phyloP scores from a whole-genome alignment of 2,113 vertebrate genomes.

The Empidonax traillii region DNA sequence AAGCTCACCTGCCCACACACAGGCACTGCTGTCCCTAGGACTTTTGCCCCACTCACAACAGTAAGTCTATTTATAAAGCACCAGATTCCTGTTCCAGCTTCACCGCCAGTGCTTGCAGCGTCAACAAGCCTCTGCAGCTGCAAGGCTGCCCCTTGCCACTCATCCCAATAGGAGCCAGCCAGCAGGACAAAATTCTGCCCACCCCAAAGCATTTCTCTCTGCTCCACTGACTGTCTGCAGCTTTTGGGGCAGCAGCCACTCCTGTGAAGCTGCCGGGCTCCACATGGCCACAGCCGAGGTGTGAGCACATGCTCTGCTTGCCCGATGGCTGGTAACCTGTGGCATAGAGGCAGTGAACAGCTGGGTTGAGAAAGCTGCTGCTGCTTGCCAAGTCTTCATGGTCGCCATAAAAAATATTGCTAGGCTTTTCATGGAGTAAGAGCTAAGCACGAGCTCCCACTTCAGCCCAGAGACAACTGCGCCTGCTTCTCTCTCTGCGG shows the following conservation, averaged over 20 bases:
- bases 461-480: background rate
- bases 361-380: background rate
- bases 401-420: background rate
- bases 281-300: fast-evolving
- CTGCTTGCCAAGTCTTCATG: background rate
- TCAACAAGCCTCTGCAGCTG: background rate
- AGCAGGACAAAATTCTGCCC: background rate
- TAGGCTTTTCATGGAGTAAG: background rate
- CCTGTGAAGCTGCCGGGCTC: fast-evolving
- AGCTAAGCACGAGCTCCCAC: background rate
- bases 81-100: background rate
- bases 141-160: background rate
- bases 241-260: background rate
- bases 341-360: background rate
- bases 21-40: background rate
- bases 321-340: background rate
- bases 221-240: fast-evolving
- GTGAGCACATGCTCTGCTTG: fast-evolving
- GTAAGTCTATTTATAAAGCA: background rate
- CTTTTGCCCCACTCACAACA: background rate
- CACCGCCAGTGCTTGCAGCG: background rate
- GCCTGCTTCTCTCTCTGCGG: background rate
- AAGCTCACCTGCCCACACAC: background rate
- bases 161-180: background rate
- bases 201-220: background rate